Base-by-base conservation (phyloP, 2,888 invertebrate species). In the Phengaris arion region DNA sequence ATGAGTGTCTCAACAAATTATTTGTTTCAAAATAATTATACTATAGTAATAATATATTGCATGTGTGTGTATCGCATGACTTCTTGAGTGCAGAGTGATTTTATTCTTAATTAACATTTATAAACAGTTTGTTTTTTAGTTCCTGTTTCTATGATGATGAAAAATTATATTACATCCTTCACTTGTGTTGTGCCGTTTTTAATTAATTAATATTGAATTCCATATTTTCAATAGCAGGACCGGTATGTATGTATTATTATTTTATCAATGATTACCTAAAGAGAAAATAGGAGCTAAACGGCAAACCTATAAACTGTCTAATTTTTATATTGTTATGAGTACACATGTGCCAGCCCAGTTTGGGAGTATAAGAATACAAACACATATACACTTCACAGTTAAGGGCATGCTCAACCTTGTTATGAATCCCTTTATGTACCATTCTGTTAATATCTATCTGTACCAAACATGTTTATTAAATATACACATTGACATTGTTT, bases 381-480 rank as follows among this genome's bases (percentile, higher is more conserved):
- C 79, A 80, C 79, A 78, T 75, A 81, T 81, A 88, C 89, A 88
- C 88, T 88, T 85, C 89, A 91, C 90, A 89, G 86, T 83, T 79
- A 81, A 87, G 86, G 89, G 92, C 92, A 92, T 92, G 93, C 89
- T 90, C 89, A 88, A 88, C 86, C 84, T 85, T 82, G 83, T 88
- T 85, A 83, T 85, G 85, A 85, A 83, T 83, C 85, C 84, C 85
- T 84, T 72, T 72, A 77, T 79, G 78, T 89, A 90, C 88, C 85
- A 87, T 59, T 59, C 35, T 64, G 6, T 72, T 72, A 52, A 35
- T 72, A 72, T 52, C 12, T 51, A 70, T 35, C 8, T 72, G 72
- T 72, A 72, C 72, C 72, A 80, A 79, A 80, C 79, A 79, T 80
- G 77, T 76, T 77, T 77, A 76, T 76, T 78, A 78, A 80, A 80